These are phyloP conservation scores for Digitonthophagus gazella DNA, from an alignment of 2,888 invertebrate species.

Conservation along the genomic window DNA sequence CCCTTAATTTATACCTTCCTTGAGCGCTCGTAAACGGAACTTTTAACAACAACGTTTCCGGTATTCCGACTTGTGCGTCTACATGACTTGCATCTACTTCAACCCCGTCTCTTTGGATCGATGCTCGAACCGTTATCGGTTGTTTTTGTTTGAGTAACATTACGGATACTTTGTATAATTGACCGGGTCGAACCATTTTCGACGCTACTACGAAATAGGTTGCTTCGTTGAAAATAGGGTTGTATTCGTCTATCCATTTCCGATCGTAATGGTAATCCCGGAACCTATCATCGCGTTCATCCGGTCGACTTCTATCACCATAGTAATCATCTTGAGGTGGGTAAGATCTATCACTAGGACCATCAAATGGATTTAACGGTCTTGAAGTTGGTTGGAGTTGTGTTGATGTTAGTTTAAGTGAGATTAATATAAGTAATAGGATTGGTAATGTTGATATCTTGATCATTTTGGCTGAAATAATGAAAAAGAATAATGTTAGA, in stretches of 20 bases:
- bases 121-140: constrained; percentile 81
- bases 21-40: constrained; percentile 79
- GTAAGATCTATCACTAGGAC: constrained; percentile 27
- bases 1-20: constrained; percentile 75
- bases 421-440: background rate
- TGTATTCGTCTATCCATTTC: constrained; percentile 17
- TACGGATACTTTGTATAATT: constrained; percentile 85
- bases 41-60: constrained; percentile 78
- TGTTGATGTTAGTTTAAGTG: background rate
- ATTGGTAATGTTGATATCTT: background rate
- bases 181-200: constrained; percentile 85
- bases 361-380: constrained; percentile 29
- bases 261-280: constrained; percentile 19
- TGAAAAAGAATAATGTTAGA: background rate
- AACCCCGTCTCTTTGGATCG: constrained; percentile 86
- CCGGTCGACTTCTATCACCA: constrained; percentile 8
- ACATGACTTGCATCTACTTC: constrained; percentile 82
- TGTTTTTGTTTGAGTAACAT: constrained; percentile 76
- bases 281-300: constrained; percentile 23
- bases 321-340: constrained; percentile 22
- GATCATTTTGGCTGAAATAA: background rate
- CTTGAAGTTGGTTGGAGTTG: constrained; percentile 27
- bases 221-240: constrained; percentile 25
- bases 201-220: constrained; percentile 93
- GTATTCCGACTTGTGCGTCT: constrained; percentile 80